A percentile compares a stretch with the other conserved stretches of the same genome.
Evolutionary conservation across 2,113 vertebrate species (phyloP).

Genomic region (Thalassoma bifasciatum): DNA sequence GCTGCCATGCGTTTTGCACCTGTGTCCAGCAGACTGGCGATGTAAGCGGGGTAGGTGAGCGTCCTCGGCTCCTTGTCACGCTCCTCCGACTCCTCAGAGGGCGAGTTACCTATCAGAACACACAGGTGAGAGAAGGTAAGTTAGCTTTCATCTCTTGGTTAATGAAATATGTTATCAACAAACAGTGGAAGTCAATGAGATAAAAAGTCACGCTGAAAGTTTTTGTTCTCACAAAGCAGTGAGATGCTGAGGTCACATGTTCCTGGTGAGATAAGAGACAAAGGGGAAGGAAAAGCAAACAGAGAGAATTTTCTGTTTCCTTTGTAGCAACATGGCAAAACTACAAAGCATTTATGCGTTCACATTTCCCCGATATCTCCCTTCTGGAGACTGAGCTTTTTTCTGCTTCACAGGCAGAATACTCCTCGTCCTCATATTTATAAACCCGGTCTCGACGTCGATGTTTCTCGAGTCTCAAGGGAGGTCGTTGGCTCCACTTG

Average conservation of each 20-base stretch:
- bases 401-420: slow-evolving; percentile 50
- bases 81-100: slow-evolving; percentile 96
- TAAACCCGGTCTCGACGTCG: no score
- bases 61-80: slow-evolving; percentile 92
- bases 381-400: slow-evolving; percentile 31
- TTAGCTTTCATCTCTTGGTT: background rate
- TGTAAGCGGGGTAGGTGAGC: slow-evolving; percentile 94
- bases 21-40: slow-evolving; percentile 93
- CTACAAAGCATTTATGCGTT: slow-evolving; percentile 47
- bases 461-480: no score
- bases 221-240: background rate
- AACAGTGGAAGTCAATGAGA: background rate
- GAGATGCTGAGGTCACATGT: slow-evolving; percentile 8
- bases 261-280: slow-evolving; percentile 14
- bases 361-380: slow-evolving; percentile 32
- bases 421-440: no score
- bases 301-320: slow-evolving; percentile 11
- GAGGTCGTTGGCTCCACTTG: no score
- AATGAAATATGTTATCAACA: background rate
- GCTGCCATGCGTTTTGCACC: slow-evolving; percentile 93
- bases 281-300: slow-evolving; percentile 15
- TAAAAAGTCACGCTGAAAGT: background rate
- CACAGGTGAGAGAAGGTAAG: background rate
- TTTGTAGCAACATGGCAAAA: slow-evolving; percentile 18
- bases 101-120: slow-evolving; percentile 90